Conservation (phyloP, 2,113 vertebrate genomes). For the Varanus salvator region DNA sequence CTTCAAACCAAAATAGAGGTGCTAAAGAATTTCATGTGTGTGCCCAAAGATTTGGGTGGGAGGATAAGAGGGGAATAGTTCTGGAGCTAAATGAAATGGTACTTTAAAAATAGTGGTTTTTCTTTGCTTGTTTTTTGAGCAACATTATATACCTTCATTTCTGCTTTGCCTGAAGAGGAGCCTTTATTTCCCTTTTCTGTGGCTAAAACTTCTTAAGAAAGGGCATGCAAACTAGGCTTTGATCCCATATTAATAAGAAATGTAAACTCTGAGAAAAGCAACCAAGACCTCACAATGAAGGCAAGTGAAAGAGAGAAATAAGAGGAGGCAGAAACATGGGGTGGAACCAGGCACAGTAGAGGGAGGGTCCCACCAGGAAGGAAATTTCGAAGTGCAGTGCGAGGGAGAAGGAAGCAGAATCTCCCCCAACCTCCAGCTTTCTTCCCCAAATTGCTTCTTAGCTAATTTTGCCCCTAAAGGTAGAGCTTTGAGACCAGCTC, state of each 20-base stretch:
- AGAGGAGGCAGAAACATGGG: background rate
- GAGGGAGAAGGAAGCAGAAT: no score
- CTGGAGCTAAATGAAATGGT: background rate
- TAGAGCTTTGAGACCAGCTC: no score
- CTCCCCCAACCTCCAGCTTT: background rate
- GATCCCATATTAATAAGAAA: background rate
- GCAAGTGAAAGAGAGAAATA: background rate
- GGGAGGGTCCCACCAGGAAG: no score
- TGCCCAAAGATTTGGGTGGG: background rate
- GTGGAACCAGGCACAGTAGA: background rate
- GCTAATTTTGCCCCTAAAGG: background rate
- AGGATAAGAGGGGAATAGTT: background rate
- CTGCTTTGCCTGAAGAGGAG: background rate
- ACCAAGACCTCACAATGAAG: background rate
- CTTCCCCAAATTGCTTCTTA: background rate
- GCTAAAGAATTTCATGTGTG: background rate
- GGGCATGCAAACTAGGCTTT: background rate
- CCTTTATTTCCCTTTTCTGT: background rate
- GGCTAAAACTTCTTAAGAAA: background rate
- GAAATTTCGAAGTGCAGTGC: no score
- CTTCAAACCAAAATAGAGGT: background rate
- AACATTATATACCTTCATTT: background rate
- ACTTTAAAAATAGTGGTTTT: slow-evolving; percentile 16
- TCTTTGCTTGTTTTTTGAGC: slow-evolving; percentile 1
- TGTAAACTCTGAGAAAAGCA: background rate